Percentiles rank a stretch among this genome's conserved stretches.
Conservation (phyloP, 1,140 invertebrate species). For the Bombus superbus region DNA sequence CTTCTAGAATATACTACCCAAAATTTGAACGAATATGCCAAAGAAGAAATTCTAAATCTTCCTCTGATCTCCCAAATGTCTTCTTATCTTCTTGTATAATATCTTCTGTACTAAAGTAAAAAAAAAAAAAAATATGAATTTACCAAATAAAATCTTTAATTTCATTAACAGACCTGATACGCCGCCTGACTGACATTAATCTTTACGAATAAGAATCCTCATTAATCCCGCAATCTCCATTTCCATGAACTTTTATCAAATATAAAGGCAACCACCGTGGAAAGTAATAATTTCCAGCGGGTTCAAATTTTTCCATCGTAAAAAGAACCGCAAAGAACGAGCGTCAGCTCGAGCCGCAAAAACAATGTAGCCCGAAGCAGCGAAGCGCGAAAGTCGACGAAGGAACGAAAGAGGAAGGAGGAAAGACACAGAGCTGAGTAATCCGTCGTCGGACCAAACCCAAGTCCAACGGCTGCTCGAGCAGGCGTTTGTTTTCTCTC, state of each 20-base stretch:
- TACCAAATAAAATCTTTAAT: background rate
- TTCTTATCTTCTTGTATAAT: too few species aligned
- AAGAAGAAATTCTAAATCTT: too few species aligned
- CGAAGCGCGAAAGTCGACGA: constrained; percentile 7
- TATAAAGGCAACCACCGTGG: background rate
- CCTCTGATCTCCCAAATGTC: too few species aligned
- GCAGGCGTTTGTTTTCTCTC: constrained; percentile 65
- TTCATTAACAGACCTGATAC: background rate
- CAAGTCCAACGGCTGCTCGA: constrained; percentile 2
- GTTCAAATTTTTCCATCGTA: background rate
- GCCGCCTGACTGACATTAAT: background rate
- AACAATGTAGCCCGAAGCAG: background rate
- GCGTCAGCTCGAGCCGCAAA: background rate
- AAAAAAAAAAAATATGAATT: background rate
- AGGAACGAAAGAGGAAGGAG: background rate
- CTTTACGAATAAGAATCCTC: background rate
- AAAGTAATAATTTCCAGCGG: background rate
- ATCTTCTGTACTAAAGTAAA: too few species aligned
- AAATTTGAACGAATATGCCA: too few species aligned
- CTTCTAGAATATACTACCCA: background rate
- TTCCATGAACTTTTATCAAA: background rate
- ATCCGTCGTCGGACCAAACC: constrained; percentile 47
- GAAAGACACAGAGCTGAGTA: constrained; percentile 28
- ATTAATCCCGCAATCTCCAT: background rate
- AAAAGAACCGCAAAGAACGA: background rate